Base-by-base conservation (phyloP, 2,888 invertebrate genomes). In the Meghimatium bilineatum region DNA sequence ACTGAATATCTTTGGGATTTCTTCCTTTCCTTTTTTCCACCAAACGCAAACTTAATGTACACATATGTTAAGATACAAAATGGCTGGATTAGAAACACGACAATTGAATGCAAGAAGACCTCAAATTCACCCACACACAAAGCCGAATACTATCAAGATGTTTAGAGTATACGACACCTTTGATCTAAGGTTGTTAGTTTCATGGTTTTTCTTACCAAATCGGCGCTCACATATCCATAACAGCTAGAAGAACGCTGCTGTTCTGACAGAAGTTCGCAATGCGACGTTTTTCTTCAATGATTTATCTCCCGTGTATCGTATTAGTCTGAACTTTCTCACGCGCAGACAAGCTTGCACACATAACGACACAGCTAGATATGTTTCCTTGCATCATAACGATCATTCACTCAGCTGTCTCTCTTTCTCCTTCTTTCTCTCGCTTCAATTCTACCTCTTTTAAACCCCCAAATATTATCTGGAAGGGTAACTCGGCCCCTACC, bases 391-490 rank as follows among this genome's bases (percentile, higher is more conserved):
- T 36, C 32, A 26, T 8, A 12, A 26, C 72, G 29, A 26, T 34
- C 72, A 38, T 44, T 80, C 52, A 29, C 17, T 72, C 71, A 32
- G 17, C 29, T 49, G 20, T 74, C 36, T 38, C 26, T 60, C 72
- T 36, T 5, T 56, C 63, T 44, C n/a, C n/a, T n/a, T 72, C 26
- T 36, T 34, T 60, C 52, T 71, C 56, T 69, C 20, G 52, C 49
- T 52, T 32, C 52, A 44, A 32, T 52, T 80, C 80, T 52, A 17
- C 36, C n/a, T 80, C n/a, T 72, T n/a, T 36, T 8, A 72, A 56
- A n/a, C 1, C 66, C 32, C 32, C 32, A 29, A 26, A 44, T 26
- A 2, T n/a, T 72, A 72, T 29, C 72, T n/a, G 26, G 38, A 12
- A 29, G 12, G 38, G 72, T 26, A 44, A 44, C 17, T 36, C n/a